Base-by-base conservation (phyloP, 2,113 vertebrate species). In the Tinamus guttatus region DNA sequence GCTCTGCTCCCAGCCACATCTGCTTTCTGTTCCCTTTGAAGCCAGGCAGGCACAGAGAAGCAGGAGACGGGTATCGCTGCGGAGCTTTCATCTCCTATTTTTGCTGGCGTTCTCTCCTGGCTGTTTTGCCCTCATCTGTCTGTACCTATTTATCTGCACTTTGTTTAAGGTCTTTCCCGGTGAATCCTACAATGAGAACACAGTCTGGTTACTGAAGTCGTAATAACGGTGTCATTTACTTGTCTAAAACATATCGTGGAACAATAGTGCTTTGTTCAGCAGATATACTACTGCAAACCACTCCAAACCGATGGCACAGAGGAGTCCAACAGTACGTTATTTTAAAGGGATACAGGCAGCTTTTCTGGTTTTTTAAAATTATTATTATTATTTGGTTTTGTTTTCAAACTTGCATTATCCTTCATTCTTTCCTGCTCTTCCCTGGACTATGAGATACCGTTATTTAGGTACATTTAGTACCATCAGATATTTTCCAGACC, bases 11-110 rank as follows among this genome's bases (percentile, higher is more conserved):
- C 74, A 58, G 24, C 8, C 40, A n/a, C 85, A 40, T 54, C 34
- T 93, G 58, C 54, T 94, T 93, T 54, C 76, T 32, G 32, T 89
- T 92, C 87, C 25, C 84, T 95, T 96, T 96, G 80, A 90, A 92
- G 69, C 40, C 8, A 76, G 60, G 27, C 73, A 89, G 65, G 30
- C 34, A 6, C 28, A 4, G 36, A 41, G 77, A 52, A 79, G 19
- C 0, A 34, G 41, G 40, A 65, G 7, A 7, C 5, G n/a, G 10
- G 18, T n/a, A 10, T 56, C 89, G 68, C 56, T 54, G 14, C 1
- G 28, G 56, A 71, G 88, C 94, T 96, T 95, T 96, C 96, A 95
- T 95, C 87, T 93, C 93, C 60, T 69, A 62, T 0, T 81, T 80
- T 83, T 63, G 13, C 69, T 52, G 63, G 32, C 56, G 56, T 52